phyloP scores from a whole-genome alignment of 2,888 invertebrate species.

The Drosophila pegasa region DNA sequence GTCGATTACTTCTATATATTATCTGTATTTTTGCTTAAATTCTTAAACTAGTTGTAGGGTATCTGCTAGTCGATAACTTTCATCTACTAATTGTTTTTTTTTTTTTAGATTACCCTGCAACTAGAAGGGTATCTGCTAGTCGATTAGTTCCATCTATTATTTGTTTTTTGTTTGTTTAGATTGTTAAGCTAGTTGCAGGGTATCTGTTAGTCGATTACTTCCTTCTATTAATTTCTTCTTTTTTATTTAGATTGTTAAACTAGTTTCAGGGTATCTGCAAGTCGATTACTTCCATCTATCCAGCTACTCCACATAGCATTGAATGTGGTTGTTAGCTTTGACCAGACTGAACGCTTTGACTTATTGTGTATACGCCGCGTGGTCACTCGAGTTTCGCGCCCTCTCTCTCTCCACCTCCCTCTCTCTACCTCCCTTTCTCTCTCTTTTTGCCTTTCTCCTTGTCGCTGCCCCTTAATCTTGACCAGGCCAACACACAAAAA shows the following conservation, averaged over 20 bases:
- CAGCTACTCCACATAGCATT: neutral
- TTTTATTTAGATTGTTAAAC: too few species aligned
- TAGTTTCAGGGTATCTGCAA: neutral
- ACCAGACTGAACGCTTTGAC: neutral
- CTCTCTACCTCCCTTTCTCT: neutral
- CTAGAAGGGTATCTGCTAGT: too few species aligned
- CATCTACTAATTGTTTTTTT: too few species aligned
- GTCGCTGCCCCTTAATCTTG: conserved; percentile 2
- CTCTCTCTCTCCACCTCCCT: neutral
- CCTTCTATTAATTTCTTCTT: too few species aligned
- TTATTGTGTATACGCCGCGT: conserved; percentile 10
- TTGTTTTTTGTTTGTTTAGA: too few species aligned
- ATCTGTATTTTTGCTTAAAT: too few species aligned
- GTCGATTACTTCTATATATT: neutral
- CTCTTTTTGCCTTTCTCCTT: neutral
- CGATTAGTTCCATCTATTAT: too few species aligned
- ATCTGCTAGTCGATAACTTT: too few species aligned
- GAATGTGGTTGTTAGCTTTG: neutral
- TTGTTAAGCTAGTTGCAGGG: neutral
- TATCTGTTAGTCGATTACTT: neutral
- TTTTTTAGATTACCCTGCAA: too few species aligned
- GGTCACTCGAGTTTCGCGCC: neutral
- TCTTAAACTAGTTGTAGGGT: too few species aligned
- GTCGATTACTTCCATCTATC: neutral
- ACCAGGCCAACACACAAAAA: conserved; percentile 5